These are phyloP conservation scores for Hydrozoanthus gracilis DNA, from an alignment of 92 coral and sea anemone genomes.

Conservation along the genomic window DNA sequence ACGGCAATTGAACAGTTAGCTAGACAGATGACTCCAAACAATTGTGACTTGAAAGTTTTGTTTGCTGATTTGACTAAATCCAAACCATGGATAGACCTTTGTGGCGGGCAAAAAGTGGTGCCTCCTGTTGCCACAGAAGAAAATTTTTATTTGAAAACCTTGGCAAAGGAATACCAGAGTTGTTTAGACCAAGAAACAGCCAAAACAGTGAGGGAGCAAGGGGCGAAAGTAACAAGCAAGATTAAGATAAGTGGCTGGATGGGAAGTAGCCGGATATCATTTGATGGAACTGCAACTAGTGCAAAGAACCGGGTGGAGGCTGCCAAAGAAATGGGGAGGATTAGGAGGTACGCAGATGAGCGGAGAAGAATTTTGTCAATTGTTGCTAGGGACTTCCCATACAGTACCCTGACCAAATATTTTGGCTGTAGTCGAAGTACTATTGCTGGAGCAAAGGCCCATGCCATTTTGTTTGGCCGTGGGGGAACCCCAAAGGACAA, in stretches of 20 bases:
- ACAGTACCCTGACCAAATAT: conserved; percentile 19
- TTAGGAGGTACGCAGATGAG: conserved; percentile 42
- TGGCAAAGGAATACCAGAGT: conserved; percentile 19
- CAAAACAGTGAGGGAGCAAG: conserved; percentile 13
- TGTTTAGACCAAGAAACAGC: conserved; percentile 8
- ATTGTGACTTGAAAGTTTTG: neutral
- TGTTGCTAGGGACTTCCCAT: conserved; percentile 49
- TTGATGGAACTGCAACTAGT: conserved; percentile 17
- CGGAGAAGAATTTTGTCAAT: conserved; percentile 42
- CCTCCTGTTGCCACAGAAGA: conserved; percentile 25
- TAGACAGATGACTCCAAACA: conserved; percentile 7
- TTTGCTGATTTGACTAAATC: conserved; percentile 7
- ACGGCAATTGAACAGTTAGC: neutral
- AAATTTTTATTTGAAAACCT: conserved; percentile 8
- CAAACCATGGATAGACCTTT: neutral
- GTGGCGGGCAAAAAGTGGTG: conserved; percentile 18
- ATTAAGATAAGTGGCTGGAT: conserved; percentile 1
- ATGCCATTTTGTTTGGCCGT: too few species aligned
- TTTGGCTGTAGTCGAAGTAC: too few species aligned
- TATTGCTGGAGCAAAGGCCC: too few species aligned
- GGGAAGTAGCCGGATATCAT: conserved; percentile 16
- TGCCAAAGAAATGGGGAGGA: conserved; percentile 47
- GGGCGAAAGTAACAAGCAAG: neutral
- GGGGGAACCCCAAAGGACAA: too few species aligned
- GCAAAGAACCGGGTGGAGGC: conserved; percentile 34